phyloP scores from a whole-genome alignment of 1,140 invertebrate species.

The Drosophila setifemur region DNA sequence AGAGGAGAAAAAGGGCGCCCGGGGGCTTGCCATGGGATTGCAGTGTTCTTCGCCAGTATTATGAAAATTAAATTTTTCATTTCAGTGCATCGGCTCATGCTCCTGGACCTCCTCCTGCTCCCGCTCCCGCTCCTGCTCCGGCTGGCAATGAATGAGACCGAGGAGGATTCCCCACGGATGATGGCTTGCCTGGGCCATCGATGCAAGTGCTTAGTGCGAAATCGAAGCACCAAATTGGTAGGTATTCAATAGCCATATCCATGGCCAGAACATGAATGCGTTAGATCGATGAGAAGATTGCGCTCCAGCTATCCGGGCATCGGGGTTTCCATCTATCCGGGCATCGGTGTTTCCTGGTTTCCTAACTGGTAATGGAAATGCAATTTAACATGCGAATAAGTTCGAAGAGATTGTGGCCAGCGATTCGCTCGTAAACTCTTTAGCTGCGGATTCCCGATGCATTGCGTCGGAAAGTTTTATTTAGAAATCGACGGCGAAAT shows the following conservation, averaged over 20 bases:
- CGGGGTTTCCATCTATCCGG: background rate
- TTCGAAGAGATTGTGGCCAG: conserved; percentile 5
- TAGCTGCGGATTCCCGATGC: background rate
- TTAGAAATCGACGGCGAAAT: background rate
- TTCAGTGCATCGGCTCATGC: conserved; percentile 68
- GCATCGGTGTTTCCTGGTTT: background rate
- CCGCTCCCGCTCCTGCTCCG: no score
- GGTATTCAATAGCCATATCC: conserved; percentile 53
- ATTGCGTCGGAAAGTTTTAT: background rate
- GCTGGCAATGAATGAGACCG: conserved; percentile 52
- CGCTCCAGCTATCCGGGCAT: background rate
- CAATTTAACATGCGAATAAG: conserved; percentile 29
- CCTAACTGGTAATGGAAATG: conserved; percentile 39
- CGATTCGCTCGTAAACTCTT: background rate
- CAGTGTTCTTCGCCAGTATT: conserved; percentile 62
- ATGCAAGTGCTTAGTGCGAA: conserved; percentile 35
- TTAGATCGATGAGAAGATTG: conserved; percentile 42
- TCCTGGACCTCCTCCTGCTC: no score
- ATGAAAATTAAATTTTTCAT: conserved; percentile 81
- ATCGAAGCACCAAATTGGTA: conserved; percentile 53
- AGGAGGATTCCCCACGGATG: conserved; percentile 31
- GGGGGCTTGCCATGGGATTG: conserved; percentile 24
- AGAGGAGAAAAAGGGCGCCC: conserved; percentile 28
- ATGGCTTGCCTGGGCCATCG: background rate
- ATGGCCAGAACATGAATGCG: conserved; percentile 7